Base-by-base conservation (phyloP, 1,140 invertebrate species). In the Drosophila ironensis region DNA sequence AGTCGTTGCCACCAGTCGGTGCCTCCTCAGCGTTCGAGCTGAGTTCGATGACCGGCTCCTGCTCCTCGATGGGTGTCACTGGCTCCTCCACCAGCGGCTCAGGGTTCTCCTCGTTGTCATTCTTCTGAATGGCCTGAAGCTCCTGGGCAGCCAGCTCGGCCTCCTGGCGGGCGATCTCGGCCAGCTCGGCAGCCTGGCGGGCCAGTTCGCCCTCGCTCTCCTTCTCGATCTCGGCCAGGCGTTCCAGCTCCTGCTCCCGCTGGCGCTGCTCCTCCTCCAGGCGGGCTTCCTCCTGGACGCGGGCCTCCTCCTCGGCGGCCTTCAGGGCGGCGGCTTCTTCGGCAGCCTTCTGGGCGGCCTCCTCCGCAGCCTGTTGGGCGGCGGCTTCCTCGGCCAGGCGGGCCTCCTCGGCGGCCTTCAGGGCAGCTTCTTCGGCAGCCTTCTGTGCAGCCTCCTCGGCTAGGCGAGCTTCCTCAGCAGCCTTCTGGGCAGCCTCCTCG, bases 201-300 rank as follows among this genome's bases (percentile, higher is more conserved):
- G 92, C 92, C 35, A 93, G 86, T 53, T 93, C 93, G 2, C 91
- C 91, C 81, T 93, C 92, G 4, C 91, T 91, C 82, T 93, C 92
- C 90, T 78, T 90, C 52, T 90, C 88, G 9, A 90, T 78, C 89
- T 94, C 93, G 4, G 92, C 92, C 75, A 93, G 87, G 75, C 90
- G 90, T 2, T 88, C 90, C 9, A 92, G 75, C 76, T 92, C 92
- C 54, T 92, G 92, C 64, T 92, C 91, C 44, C 91, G 91, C 16
- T 89, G 90, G 66, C 93, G 92, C 89, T 93, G 92, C 30, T 93
- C 93, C 89, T 91, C 90, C 9, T 92, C 93, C 46, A 92, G 72
- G 3, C 91, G 89, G 1, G 91, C 91, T 68, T 93, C 91, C 45
- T 91, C 91, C 14, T 86, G 91, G 88, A 90, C 91, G 76, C 89